Percentiles rank a stretch among this genome's conserved stretches.
phyloP scores from a whole-genome alignment of 2,797 vertebrate species.

The Hypotaenidia philippensis region DNA sequence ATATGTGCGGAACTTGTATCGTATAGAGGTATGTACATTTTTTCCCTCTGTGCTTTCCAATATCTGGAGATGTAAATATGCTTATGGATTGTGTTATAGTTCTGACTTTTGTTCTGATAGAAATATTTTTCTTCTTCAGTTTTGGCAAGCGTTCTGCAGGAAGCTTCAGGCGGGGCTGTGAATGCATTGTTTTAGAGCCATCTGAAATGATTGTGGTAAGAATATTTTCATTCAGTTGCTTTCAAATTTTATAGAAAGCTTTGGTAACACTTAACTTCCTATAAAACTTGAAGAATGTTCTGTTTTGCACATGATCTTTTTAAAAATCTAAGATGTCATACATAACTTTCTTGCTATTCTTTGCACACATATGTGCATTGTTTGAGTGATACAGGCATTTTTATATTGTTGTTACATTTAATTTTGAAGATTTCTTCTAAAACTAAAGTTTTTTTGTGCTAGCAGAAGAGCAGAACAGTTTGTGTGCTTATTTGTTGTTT shows the following conservation, averaged over 20 bases:
- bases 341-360: background rate
- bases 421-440: background rate
- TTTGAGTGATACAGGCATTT: background rate
- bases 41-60: background rate
- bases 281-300: background rate
- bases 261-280: background rate
- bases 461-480: background rate
- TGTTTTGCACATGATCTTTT: background rate
- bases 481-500: background rate
- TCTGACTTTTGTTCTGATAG: slow-evolving; percentile 24
- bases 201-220: slow-evolving; percentile 99
- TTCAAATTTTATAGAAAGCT: background rate
- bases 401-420: background rate
- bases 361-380: background rate
- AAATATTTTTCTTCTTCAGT: slow-evolving; percentile 77
- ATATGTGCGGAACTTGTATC: background rate
- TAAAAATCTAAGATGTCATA: background rate
- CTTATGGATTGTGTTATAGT: background rate
- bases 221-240: slow-evolving; percentile 29
- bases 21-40: background rate
- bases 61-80: background rate
- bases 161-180: slow-evolving; percentile 95
- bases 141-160: slow-evolving; percentile 97
- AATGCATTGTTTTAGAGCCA: slow-evolving; percentile 98
- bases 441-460: background rate